Base-by-base conservation (phyloP, 2,797 vertebrate species). In the Gymnodraco acuticeps region DNA sequence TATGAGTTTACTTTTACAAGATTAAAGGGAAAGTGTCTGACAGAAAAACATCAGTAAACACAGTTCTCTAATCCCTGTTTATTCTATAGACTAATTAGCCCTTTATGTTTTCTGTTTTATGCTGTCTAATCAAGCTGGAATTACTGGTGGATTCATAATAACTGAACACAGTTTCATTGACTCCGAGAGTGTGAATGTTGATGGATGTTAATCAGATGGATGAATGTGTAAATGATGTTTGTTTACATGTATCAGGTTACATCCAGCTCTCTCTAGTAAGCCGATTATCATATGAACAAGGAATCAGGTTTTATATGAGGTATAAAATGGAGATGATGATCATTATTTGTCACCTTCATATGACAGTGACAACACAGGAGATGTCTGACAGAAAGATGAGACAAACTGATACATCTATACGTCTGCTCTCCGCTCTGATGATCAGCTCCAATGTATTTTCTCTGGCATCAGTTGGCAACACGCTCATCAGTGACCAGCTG, bases 401-500 rank as follows among this genome's bases (percentile, higher is more conserved):
- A 0, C 1, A 38, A 46, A 63, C 31, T 33, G 60, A 75, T 19
- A 27, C 38, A 31, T 69, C 55, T 15, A 10, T 47, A 17, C 20
- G 20, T 59, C 48, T 43, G 23, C 42, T 61, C 41, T 38, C 14
- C 0, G 16, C 45, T 77, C 51, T n/a, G 58, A 55, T 15, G 46
- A 71, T 72, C 50, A 50, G 15, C 64, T 65, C 59, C 42, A 43
- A 27, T 50, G 27, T 60, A 16, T 73, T 71, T 77, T 74, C 47
- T 45, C 66, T 54, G 43, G 64, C 66, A 20, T 48, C 76, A 12
- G 48, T 75, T 45, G n/a, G 20, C 42, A 27, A 43, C 51, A 4
- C 41, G 14, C 45, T 65, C 73, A 69, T 59, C 67, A 38, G 23
- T 1, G 48, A 76, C 79, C 74, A 76, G 78, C 73, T 87, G 77